Percentiles rank a stretch among this genome's conserved stretches.
Evolutionary conservation across 1,140 invertebrate species (phyloP).

Genomic region (Oppia nitens): DNA sequence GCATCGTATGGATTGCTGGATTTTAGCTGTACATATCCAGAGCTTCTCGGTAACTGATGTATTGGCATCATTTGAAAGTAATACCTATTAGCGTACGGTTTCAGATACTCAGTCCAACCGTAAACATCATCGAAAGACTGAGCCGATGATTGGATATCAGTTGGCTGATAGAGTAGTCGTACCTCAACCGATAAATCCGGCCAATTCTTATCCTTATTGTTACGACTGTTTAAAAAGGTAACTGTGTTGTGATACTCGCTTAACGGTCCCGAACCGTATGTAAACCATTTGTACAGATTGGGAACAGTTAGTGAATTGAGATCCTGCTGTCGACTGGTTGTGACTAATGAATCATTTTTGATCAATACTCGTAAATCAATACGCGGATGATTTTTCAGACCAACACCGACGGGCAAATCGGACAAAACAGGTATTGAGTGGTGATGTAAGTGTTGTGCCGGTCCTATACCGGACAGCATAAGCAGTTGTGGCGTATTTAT

Average conservation of each 20-base stretch:
- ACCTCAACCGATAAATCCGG: slow-evolving; percentile 37
- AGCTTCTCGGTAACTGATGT: slow-evolving; percentile 49
- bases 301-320: neutral
- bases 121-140: neutral
- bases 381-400: slow-evolving; percentile 5
- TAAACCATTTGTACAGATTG: slow-evolving; percentile 2
- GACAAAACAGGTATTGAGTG: neutral
- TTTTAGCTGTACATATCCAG: slow-evolving; percentile 39
- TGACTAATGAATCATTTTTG: too few species aligned
- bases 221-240: slow-evolving; percentile 1
- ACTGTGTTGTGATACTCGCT: neutral
- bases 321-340: neutral
- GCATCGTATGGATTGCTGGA: slow-evolving; percentile 45
- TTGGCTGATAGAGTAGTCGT: neutral
- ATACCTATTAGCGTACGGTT: neutral
- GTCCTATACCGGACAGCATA: slow-evolving; percentile 29
- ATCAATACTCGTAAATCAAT: neutral
- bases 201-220: slow-evolving; percentile 33
- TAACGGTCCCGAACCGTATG: neutral
- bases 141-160: neutral
- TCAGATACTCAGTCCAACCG: neutral
- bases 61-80: slow-evolving; percentile 33
- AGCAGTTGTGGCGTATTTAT: slow-evolving; percentile 39
- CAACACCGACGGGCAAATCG: slow-evolving; percentile 7
- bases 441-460: slow-evolving; percentile 23